These are phyloP conservation scores for Tinamus guttatus DNA, from an alignment of 2,113 vertebrate genomes.

Conservation along the genomic window DNA sequence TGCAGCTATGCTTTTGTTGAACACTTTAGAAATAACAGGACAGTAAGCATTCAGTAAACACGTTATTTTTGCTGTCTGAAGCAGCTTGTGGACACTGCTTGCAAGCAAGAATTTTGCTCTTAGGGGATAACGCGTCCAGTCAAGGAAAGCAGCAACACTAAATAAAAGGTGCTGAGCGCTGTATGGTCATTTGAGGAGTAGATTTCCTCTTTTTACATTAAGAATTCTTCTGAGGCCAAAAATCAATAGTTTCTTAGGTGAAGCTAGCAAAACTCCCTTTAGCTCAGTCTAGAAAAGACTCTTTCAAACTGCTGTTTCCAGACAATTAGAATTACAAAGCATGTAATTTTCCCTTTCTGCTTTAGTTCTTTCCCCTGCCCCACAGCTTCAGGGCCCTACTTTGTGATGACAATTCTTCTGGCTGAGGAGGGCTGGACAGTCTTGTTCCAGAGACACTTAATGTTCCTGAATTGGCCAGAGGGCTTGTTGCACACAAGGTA, in stretches of 20 bases:
- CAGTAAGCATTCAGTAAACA: not conserved
- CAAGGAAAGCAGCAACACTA: not conserved
- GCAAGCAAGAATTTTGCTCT: not conserved
- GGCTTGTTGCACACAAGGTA: slow-evolving; percentile 76
- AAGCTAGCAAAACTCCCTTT: not conserved
- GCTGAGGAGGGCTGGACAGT: slow-evolving; percentile 73
- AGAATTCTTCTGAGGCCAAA: not conserved
- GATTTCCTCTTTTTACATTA: not conserved
- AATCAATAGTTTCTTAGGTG: not conserved
- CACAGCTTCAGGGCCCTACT: slow-evolving; percentile 72
- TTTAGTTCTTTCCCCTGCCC: slow-evolving; percentile 73
- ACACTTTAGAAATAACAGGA: not conserved
- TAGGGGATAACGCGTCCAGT: not conserved
- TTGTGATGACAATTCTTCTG: slow-evolving; percentile 78
- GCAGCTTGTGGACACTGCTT: not conserved
- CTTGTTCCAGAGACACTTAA: slow-evolving; percentile 75
- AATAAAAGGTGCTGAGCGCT: not conserved
- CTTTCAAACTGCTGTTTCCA: slow-evolving; percentile 29
- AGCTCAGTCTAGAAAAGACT: slow-evolving; percentile 13
- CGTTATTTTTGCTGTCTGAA: not conserved
- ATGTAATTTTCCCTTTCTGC: slow-evolving; percentile 74
- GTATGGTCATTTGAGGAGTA: fast-evolving
- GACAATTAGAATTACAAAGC: slow-evolving; percentile 53
- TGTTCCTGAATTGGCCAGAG: slow-evolving; percentile 73
- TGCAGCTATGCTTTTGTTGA: not conserved